Evolutionary conservation across 2,888 invertebrate genomes (phyloP).

Genomic region (Idaea aversata): DNA sequence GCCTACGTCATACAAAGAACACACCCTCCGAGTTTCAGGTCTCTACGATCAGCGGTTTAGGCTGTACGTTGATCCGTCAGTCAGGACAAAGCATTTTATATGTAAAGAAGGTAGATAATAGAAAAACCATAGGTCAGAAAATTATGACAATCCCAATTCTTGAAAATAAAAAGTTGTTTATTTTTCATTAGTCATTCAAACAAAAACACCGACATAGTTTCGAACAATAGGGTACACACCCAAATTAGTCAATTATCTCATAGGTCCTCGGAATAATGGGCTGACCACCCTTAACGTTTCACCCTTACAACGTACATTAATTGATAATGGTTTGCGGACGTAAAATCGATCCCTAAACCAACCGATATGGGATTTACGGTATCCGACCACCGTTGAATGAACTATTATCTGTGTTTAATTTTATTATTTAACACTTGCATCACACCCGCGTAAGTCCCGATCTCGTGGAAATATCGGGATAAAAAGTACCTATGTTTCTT

Average conservation of each 20-base stretch:
- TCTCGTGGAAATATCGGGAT: no score
- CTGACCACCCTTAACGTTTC: background rate
- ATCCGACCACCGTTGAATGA: background rate
- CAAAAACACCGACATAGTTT: background rate
- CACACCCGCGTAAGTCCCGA: no score
- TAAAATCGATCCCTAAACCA: background rate
- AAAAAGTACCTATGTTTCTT: no score
- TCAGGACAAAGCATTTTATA: no score
- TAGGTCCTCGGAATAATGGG: slow-evolving; percentile 1
- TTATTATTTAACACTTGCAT: no score
- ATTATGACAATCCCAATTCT: no score
- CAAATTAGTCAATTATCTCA: slow-evolving; percentile 1
- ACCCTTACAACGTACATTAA: background rate
- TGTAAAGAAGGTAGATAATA: no score
- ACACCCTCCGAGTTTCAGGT: no score
- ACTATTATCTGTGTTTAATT: background rate
- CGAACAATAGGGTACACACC: background rate
- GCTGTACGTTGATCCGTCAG: no score
- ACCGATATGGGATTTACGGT: background rate
- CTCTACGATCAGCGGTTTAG: no score
- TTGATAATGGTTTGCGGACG: background rate
- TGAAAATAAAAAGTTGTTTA: background rate
- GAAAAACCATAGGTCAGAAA: no score
- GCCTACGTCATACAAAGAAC: no score
- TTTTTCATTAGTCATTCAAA: background rate